Evolutionary conservation across 2,113 vertebrate genomes (phyloP), one percentile per base, ranked within the genome.

Genomic region (Oxyura jamaicensis): DNA sequence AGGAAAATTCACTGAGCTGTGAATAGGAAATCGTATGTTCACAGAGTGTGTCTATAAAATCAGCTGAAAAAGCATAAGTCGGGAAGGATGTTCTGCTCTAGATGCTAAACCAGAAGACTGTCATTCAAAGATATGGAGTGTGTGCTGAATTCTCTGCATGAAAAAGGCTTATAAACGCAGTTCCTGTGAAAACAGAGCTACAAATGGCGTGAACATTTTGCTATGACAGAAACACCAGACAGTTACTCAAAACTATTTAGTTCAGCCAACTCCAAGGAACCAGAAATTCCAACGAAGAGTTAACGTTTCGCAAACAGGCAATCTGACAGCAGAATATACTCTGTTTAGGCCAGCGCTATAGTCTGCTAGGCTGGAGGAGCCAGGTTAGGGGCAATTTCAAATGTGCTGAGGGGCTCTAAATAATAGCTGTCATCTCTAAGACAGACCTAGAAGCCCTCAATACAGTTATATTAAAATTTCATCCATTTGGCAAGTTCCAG

Each of bases 1-100:
- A 92, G 82, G n/a, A 92, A 74, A 88, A 78, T 42, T 95, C 63
- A 79, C 79, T 73, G 63, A 42, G 63, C 44, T 55, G 35, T 42
- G 53, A 88, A 93, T 53, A 93, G 28, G 62, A 90, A 20, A 80
- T 44, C 80, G 53, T 88, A 88, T 88, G 83, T 58, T 93, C 83
- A 77, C 7, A 83, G 39, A 62, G 7, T 14, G 22, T 46, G 33
- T 39, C 72, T 69, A 83, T 12, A 14, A 91, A 90, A 65, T 46
- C 42, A 73, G 62, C 22, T 56, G 69, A 80, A 88, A 75, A 83
- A 88, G 9, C 3, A 0, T 36, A 67, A 67, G 39, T 13, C 79
- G 41, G 58, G 69, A 82, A 83, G 53, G 28, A 60, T 90, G 31
- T 55, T 66, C 52, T 81, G 26, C 55, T 86, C 83, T 83, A 88